phyloP scores from a whole-genome alignment of 2,888 invertebrate species.

The Hyposoter didymator region DNA sequence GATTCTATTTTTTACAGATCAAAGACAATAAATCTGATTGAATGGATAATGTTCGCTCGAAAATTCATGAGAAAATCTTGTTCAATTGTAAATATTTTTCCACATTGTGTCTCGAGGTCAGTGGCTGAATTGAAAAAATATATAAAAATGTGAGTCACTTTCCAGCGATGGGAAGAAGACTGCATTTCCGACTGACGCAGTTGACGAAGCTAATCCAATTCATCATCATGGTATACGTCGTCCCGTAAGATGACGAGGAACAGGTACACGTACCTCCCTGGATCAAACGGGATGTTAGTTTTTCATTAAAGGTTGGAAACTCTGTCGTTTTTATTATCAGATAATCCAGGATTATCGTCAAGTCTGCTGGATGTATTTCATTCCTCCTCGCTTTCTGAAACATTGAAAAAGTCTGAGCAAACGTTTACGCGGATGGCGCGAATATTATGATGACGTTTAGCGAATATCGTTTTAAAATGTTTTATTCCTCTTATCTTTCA shows the following conservation, averaged over 20 bases:
- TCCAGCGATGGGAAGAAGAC: neutral
- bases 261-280: neutral
- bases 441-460: conserved; percentile 43
- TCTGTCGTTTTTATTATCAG: conserved; percentile 58
- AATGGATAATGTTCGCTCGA: neutral
- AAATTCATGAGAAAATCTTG: neutral
- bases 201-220: neutral
- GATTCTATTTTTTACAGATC: neutral
- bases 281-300: conserved; percentile 62
- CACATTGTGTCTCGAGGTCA: neutral
- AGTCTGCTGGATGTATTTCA: neutral
- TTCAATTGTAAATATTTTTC: neutral
- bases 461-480: conserved; percentile 57
- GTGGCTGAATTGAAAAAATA: neutral
- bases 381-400: conserved; percentile 8
- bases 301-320: conserved; percentile 60
- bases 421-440: conserved; percentile 37
- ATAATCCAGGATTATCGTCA: conserved; percentile 60
- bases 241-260: conserved; percentile 26
- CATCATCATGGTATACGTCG: conserved; percentile 2
- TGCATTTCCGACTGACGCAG: conserved; percentile 22
- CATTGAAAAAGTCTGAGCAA: conserved; percentile 25
- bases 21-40: neutral
- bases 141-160: neutral
- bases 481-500: conserved; percentile 21